Base-by-base conservation (phyloP, 1,140 invertebrate species). In the Tetranychus urticae region DNA sequence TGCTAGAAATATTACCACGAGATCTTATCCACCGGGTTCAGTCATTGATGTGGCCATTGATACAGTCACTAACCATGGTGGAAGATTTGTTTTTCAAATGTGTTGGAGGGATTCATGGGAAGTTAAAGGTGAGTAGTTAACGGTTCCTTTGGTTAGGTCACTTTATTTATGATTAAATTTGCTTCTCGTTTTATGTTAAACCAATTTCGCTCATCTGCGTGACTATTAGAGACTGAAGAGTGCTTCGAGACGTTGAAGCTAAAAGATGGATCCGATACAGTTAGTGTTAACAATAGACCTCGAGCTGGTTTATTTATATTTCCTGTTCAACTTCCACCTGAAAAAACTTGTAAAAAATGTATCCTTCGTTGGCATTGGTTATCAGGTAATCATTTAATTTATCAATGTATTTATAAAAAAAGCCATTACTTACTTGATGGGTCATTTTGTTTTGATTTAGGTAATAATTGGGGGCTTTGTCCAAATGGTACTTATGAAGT, bases 21-120 rank as follows among this genome's bases (percentile, higher is more conserved):
- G 82, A 36, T 82, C 81, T 63, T 92, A 90, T 71, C 80, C 79
- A 33, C 78, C 81, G 3, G 88, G 88, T 45, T 83, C 88, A 77
- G 80, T 84, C 67, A 74, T 72, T 39, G 66, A 68, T 46, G 62
- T 69, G 4, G 58, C 65, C 3, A 57, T 69, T 12, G 63, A 69
- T 3, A n/a, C 69, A 8, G 66, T 69, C 0, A 66, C 68, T 52
- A 69, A 70, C 45, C 68, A 69, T 48, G 56, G 54, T 31, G 68
- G 89, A 0, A 77, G 82, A 52, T 90, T 91, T 68, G 83, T 86
- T 68, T 77, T 90, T 67, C 80, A 81, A 62, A 70, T 91, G 0
- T 91, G 88, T 63, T 85, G 86, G 0, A 85, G 86, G 62, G 87
- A 89, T 67, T 84, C 88, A 73, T 81, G 82, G 0, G 73, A 74